Evolutionary conservation across 2,888 invertebrate genomes (phyloP).

Genomic region (Timema podura): DNA sequence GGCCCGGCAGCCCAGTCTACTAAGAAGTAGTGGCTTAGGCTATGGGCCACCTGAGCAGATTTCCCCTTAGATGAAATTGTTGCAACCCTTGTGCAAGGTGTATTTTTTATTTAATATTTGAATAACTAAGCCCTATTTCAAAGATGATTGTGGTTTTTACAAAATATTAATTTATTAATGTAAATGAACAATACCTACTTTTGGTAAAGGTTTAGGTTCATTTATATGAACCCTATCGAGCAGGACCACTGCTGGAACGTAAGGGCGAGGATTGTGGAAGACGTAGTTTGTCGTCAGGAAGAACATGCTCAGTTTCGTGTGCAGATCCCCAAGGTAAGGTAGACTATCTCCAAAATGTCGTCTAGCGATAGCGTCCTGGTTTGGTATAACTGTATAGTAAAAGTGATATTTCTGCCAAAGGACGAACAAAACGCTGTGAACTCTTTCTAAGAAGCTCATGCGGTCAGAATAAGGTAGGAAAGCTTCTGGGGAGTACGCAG

Average conservation of each 20-base stretch:
- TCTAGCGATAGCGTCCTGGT: constrained; percentile 21
- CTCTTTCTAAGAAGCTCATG: constrained; percentile 37
- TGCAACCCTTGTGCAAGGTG: too few species aligned
- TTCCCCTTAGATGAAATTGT: too few species aligned
- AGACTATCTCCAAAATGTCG: constrained; percentile 18
- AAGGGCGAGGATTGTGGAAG: not conserved
- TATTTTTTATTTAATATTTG: too few species aligned
- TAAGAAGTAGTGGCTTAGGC: too few species aligned
- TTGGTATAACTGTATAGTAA: constrained; percentile 19
- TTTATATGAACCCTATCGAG: not conserved
- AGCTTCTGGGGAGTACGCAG: constrained; percentile 40
- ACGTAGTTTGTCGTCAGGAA: not conserved
- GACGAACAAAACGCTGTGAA: constrained; percentile 32
- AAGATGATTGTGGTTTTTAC: too few species aligned
- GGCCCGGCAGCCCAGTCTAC: too few species aligned
- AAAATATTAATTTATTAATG: too few species aligned
- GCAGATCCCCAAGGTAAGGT: constrained; percentile 22
- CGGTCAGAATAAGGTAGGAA: constrained; percentile 36
- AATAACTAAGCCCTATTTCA: too few species aligned
- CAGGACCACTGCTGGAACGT: constrained; percentile 1
- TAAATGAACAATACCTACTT: not conserved
- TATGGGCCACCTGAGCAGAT: too few species aligned
- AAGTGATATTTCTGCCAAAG: constrained; percentile 10
- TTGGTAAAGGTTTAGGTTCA: not conserved
- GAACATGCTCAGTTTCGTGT: constrained; percentile 12